Percentiles rank a stretch among this genome's conserved stretches.
Evolutionary conservation across 2,888 invertebrate genomes (phyloP).

Genomic region (Ctenicera cuprea): DNA sequence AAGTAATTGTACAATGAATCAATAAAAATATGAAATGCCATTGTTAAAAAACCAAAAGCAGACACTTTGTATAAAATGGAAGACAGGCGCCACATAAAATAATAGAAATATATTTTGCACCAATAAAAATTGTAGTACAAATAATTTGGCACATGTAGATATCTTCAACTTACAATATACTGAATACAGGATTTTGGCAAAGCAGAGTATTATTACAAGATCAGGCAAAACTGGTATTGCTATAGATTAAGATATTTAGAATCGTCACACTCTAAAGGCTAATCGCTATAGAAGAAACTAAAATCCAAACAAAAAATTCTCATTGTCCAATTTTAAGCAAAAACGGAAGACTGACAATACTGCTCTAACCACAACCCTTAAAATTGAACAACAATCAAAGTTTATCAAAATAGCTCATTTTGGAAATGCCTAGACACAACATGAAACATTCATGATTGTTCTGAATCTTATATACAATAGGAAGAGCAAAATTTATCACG

Average conservation of each 20-base stretch:
- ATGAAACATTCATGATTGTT: slow-evolving; percentile 67
- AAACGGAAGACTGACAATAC: slow-evolving; percentile 50
- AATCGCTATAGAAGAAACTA: slow-evolving; percentile 42
- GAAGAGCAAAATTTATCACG: slow-evolving; percentile 71
- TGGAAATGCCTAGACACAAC: slow-evolving; percentile 50
- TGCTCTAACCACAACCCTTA: slow-evolving; percentile 50
- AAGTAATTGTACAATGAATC: slow-evolving; percentile 36
- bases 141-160: slow-evolving; percentile 59
- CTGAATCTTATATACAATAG: slow-evolving; percentile 64
- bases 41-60: slow-evolving; percentile 35
- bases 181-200: slow-evolving; percentile 61
- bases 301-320: slow-evolving; percentile 32
- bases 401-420: slow-evolving; percentile 55
- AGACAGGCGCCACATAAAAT: slow-evolving; percentile 65
- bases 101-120: slow-evolving; percentile 56
- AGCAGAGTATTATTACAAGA: slow-evolving; percentile 68
- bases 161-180: slow-evolving; percentile 48
- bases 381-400: slow-evolving; percentile 52
- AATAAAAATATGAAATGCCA: slow-evolving; percentile 25
- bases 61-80: slow-evolving; percentile 65
- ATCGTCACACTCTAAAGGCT: slow-evolving; percentile 59
- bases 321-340: slow-evolving; percentile 53
- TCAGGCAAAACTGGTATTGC: slow-evolving; percentile 71
- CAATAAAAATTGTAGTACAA: slow-evolving; percentile 58
- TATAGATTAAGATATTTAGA: slow-evolving; percentile 64